Percentiles rank a stretch among this genome's conserved stretches.
These are phyloP conservation scores for Coptodon bakossiorum DNA, from an alignment of 2,113 vertebrate species.

Conservation along the genomic window DNA sequence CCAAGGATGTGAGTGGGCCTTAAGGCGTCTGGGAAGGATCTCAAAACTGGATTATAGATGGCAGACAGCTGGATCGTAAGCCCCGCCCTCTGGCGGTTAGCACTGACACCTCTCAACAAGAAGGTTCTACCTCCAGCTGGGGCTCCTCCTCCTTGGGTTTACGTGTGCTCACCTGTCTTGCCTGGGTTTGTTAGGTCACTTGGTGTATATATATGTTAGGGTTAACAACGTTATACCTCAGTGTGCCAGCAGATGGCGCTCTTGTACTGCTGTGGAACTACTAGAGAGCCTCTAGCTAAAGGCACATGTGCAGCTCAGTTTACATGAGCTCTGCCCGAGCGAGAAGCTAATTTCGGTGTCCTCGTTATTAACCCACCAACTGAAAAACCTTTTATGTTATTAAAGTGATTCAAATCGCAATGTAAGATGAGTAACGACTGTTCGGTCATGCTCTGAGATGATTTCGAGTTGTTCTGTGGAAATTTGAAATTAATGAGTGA, in stretches of 20 bases:
- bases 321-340: neutral
- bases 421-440: neutral
- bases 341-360: neutral
- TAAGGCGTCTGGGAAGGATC: neutral
- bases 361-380: neutral
- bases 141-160: neutral
- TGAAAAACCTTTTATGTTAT: neutral
- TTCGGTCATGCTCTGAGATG: neutral
- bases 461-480: rapidly evolving
- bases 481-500: neutral
- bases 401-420: neutral
- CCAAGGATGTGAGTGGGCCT: neutral
- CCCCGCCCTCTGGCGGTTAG: neutral
- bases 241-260: neutral
- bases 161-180: neutral
- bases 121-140: neutral
- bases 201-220: neutral
- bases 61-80: neutral
- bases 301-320: neutral
- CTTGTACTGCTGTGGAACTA: neutral
- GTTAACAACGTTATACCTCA: neutral
- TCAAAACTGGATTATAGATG: neutral
- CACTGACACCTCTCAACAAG: neutral
- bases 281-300: neutral
- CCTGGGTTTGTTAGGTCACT: neutral